phyloP scores from a whole-genome alignment of 2,888 invertebrate genomes.

The Elegia similella region DNA sequence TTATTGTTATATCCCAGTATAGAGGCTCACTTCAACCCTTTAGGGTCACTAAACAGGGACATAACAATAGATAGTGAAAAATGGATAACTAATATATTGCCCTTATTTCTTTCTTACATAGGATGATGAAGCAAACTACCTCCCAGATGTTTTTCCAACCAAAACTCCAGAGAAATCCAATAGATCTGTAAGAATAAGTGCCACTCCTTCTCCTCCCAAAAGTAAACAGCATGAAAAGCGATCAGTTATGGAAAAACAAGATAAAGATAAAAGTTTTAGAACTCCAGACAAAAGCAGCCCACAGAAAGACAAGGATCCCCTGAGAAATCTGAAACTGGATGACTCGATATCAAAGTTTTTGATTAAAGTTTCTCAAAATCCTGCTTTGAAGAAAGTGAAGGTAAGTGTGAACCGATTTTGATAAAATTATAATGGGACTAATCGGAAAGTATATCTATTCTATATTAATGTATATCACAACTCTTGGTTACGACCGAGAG shows the following conservation, averaged over 20 bases:
- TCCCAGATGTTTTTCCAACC: constrained; percentile 23
- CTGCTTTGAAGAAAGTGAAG: constrained; percentile 40
- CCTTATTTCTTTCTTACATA: constrained; percentile 24
- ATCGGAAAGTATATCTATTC: no score
- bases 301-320: constrained; percentile 44
- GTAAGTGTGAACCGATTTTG: no score
- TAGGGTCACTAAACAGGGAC: no score
- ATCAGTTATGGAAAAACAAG: constrained; percentile 25
- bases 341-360: constrained; percentile 45
- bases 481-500: no score
- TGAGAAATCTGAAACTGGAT: constrained; percentile 51
- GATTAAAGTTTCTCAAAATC: constrained; percentile 38
- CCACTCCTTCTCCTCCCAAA: constrained; percentile 43
- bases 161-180: constrained; percentile 34
- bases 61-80: no score
- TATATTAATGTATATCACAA: no score
- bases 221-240: constrained; percentile 22
- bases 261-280: constrained; percentile 25
- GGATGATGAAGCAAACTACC: constrained; percentile 37
- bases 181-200: constrained; percentile 43
- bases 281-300: constrained; percentile 42
- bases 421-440: no score
- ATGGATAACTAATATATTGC: no score
- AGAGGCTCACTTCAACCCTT: no score
- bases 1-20: no score